Evolutionary conservation across 2,797 vertebrate species (phyloP).

Genomic region (Alfaro cultratus): DNA sequence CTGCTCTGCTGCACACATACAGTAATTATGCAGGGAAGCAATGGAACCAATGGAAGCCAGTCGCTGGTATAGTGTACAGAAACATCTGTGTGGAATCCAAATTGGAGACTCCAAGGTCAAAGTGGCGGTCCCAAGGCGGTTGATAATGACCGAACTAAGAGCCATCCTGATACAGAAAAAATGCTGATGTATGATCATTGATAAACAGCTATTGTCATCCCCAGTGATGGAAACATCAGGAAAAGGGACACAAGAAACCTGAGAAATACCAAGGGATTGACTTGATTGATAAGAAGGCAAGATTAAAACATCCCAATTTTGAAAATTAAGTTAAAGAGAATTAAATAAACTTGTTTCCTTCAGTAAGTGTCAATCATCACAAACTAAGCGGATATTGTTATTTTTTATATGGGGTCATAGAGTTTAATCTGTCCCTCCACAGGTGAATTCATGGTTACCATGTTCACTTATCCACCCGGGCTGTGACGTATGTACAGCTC

Average conservation of each 20-base stretch:
- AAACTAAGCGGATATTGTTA: background rate
- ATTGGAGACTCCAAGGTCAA: background rate
- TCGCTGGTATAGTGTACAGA: background rate
- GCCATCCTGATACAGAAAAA: background rate
- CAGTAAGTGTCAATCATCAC: background rate
- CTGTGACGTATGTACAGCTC: background rate
- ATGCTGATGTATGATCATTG: background rate
- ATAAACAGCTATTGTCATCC: background rate
- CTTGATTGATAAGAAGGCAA: background rate
- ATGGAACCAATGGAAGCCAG: background rate
- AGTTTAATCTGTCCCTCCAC: conserved; percentile 1
- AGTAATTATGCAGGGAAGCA: conserved; percentile 5
- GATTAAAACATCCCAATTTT: background rate
- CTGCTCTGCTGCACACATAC: conserved; percentile 65
- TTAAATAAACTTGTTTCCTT: background rate
- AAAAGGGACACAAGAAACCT: background rate
- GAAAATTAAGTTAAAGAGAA: background rate
- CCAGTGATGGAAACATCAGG: background rate
- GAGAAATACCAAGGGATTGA: background rate
- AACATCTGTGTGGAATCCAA: background rate
- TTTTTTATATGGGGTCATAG: background rate
- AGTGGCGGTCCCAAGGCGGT: background rate
- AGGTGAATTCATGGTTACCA: background rate
- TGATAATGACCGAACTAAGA: background rate
- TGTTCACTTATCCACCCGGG: background rate